These are phyloP conservation scores for Tetragnatha versicolor DNA, from an alignment of 1,140 invertebrate species.

Conservation along the genomic window DNA sequence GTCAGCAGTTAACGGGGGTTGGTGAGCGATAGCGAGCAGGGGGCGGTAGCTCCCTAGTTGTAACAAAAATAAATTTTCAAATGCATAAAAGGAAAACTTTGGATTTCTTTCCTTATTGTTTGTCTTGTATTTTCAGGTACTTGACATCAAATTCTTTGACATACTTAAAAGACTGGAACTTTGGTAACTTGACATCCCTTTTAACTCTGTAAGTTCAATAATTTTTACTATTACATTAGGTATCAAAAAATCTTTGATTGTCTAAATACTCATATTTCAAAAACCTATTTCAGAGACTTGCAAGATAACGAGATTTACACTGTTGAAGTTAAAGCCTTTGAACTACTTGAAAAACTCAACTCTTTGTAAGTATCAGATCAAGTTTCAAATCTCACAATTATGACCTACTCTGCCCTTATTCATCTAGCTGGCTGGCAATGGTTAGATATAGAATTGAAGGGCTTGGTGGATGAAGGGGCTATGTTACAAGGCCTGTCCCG, in stretches of 20 bases:
- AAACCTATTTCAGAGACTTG: slow-evolving; percentile 23
- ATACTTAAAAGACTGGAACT: not conserved
- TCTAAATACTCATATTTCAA: not conserved
- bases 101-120: too few relatives aligned
- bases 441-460: too few relatives aligned
- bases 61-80: too few relatives aligned
- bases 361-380: slow-evolving; percentile 52
- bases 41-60: too few relatives aligned
- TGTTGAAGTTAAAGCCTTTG: slow-evolving; percentile 24
- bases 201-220: slow-evolving; percentile 43
- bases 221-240: not conserved
- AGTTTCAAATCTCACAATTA: too few relatives aligned
- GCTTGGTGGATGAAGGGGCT: too few relatives aligned
- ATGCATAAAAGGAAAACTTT: too few relatives aligned
- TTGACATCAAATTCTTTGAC: slow-evolving; percentile 43
- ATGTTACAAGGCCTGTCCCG: too few relatives aligned
- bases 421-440: not conserved
- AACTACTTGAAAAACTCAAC: not conserved
- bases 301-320: slow-evolving; percentile 38
- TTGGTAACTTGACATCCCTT: slow-evolving; percentile 40
- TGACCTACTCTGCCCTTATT: too few relatives aligned
- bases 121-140: slow-evolving; percentile 24
- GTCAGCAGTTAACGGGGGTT: too few relatives aligned
- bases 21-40: too few relatives aligned
- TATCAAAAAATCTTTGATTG: not conserved